Conservation (phyloP, 2,113 vertebrate species). For the Lethenteron reissneri region DNA sequence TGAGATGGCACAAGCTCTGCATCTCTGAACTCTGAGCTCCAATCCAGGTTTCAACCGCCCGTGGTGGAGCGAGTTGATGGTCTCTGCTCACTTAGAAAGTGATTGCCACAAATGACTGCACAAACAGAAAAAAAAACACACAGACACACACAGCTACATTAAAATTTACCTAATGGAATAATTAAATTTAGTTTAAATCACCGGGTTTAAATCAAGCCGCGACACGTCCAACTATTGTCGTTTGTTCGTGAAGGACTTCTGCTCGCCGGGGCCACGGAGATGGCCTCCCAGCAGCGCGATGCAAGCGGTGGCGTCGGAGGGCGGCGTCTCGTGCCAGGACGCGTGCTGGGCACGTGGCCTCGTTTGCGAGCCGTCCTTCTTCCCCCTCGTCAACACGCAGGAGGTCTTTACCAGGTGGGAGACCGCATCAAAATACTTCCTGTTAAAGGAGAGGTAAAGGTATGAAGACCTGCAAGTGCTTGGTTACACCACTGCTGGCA, state of each 20-base stretch:
- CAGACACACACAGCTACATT: too few species aligned
- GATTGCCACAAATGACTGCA: too few species aligned
- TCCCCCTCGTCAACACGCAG: conserved; percentile 23
- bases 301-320: conserved; percentile 17
- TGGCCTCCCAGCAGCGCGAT: conserved; percentile 22
- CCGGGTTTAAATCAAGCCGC: neutral
- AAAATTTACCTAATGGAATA: too few species aligned
- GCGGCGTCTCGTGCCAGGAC: conserved; percentile 21
- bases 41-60: neutral
- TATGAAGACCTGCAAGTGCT: too few species aligned
- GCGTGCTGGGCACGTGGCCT: conserved; percentile 20
- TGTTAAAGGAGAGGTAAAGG: too few species aligned
- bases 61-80: too few species aligned
- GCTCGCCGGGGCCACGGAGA: conserved; percentile 16
- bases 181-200: neutral
- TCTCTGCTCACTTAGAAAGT: too few species aligned
- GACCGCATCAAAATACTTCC: too few species aligned
- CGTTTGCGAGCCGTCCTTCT: conserved; percentile 23
- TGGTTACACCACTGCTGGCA: too few species aligned
- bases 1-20: too few species aligned
- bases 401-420: conserved; percentile 19
- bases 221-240: neutral
- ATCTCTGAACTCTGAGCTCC: neutral
- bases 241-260: conserved; percentile 19
- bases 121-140: too few species aligned